Percentiles rank a stretch among this genome's conserved stretches.
Conservation (phyloP, 1,140 invertebrate genomes). For the Triops cancriformis region DNA sequence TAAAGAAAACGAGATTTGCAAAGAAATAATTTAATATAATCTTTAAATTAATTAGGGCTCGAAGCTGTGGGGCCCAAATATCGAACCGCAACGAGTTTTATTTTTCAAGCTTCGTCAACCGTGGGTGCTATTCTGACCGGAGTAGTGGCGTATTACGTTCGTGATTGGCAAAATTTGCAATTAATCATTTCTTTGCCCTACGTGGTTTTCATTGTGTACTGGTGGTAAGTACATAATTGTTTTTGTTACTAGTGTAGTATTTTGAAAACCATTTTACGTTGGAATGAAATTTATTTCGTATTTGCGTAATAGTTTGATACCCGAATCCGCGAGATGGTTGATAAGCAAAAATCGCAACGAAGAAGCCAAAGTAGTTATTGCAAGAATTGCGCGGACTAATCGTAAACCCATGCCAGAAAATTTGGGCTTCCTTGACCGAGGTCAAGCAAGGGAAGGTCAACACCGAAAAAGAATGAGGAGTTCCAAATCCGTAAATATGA, state of each 20-base stretch:
- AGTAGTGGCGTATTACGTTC: constrained; percentile 37
- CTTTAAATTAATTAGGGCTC: constrained; percentile 34
- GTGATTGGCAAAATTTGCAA: constrained; percentile 37
- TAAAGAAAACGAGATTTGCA: too few relatives aligned
- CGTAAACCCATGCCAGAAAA: constrained; percentile 22
- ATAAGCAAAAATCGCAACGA: constrained; percentile 37
- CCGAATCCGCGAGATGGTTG: constrained; percentile 43
- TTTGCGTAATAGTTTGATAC: constrained; percentile 31
- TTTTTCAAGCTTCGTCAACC: constrained; percentile 38
- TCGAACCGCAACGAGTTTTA: constrained; percentile 35
- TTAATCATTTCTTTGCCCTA: constrained; percentile 31
- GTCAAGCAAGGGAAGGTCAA: not conserved
- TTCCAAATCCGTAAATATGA: not conserved
- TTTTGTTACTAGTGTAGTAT: too few relatives aligned
- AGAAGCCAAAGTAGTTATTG: constrained; percentile 36
- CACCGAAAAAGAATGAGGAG: not conserved
- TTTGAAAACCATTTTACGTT: too few relatives aligned
- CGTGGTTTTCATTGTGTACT: constrained; percentile 34
- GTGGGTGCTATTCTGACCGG: constrained; percentile 37
- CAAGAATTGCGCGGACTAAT: constrained; percentile 34
- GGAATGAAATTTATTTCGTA: too few relatives aligned
- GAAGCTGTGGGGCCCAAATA: constrained; percentile 36
- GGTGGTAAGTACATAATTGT: constrained; percentile 33
- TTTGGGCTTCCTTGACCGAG: not conserved
- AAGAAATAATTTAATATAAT: too few relatives aligned